These are phyloP conservation scores for Onychomys torridus DNA, from an alignment of 2,797 vertebrate species.

Conservation along the genomic window DNA sequence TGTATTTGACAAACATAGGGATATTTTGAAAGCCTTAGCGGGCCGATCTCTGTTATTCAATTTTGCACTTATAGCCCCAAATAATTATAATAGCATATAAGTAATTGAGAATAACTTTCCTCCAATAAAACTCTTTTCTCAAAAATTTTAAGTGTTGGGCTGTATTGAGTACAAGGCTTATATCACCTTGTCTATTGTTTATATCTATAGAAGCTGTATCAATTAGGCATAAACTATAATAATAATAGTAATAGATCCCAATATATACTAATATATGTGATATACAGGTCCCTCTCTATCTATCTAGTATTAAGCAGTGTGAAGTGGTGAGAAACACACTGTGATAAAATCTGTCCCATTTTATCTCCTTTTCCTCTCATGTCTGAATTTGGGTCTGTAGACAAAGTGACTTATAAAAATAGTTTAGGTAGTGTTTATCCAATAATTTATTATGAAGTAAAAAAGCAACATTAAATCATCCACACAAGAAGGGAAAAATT, in stretches of 20 bases:
- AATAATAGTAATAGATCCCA: neutral
- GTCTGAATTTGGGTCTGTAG: neutral
- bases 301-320: neutral
- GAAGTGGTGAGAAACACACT: accelerated
- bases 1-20: neutral
- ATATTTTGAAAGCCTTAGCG: neutral
- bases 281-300: neutral
- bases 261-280: neutral
- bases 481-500: neutral
- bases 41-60: neutral
- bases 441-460: neutral
- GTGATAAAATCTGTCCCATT: neutral
- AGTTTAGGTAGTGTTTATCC: neutral
- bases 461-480: neutral
- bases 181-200: neutral
- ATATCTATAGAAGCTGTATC: neutral
- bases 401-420: neutral
- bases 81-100: neutral
- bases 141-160: neutral
- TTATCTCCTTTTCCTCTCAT: neutral
- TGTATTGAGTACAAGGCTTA: neutral
- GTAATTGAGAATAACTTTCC: neutral
- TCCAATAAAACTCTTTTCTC: neutral
- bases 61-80: neutral
- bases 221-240: neutral